Conservation (phyloP, 2,888 invertebrate species). For the Prosopocoilus inquinatus region DNA sequence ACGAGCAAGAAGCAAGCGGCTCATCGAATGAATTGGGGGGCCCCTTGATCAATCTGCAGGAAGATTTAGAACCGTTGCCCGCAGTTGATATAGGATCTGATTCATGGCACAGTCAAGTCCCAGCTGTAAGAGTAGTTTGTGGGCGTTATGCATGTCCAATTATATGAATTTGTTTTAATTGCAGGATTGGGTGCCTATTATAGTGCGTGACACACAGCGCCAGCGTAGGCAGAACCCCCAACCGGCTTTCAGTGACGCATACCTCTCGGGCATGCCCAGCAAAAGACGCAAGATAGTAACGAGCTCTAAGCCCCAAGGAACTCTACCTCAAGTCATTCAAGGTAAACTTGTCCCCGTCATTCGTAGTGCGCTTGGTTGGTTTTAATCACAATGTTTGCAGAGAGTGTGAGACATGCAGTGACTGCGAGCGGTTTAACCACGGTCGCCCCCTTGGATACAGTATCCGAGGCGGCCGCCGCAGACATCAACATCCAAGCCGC, state of each 20-base stretch:
- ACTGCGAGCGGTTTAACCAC: constrained; percentile 54
- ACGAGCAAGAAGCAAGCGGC: constrained; percentile 40
- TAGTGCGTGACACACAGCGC: constrained; percentile 73
- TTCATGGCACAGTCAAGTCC: constrained; percentile 63
- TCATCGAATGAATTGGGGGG: constrained; percentile 26
- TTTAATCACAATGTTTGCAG: constrained; percentile 29
- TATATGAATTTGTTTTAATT: constrained; percentile 21
- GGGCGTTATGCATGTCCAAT: constrained; percentile 1
- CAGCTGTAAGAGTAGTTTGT: constrained; percentile 50
- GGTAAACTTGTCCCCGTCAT: constrained; percentile 37
- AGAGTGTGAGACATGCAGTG: constrained; percentile 51
- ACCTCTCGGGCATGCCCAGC: constrained; percentile 84
- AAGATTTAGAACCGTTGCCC: constrained; percentile 50
- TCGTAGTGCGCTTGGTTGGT: constrained; percentile 17
- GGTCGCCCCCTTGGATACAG: constrained; percentile 49
- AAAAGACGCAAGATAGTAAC: constrained; percentile 77
- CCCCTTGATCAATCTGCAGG: constrained; percentile 30
- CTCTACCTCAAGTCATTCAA: constrained; percentile 48
- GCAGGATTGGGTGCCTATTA: constrained; percentile 85
- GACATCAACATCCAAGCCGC: constrained; percentile 54
- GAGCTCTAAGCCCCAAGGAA: constrained; percentile 46
- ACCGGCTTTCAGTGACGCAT: constrained; percentile 82
- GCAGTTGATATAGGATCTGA: constrained; percentile 57
- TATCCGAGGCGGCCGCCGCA: constrained; percentile 53
- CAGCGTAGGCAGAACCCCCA: constrained; percentile 63